phyloP scores from a whole-genome alignment of 2,113 vertebrate genomes.

The Protobothrops mucrosquamatus region DNA sequence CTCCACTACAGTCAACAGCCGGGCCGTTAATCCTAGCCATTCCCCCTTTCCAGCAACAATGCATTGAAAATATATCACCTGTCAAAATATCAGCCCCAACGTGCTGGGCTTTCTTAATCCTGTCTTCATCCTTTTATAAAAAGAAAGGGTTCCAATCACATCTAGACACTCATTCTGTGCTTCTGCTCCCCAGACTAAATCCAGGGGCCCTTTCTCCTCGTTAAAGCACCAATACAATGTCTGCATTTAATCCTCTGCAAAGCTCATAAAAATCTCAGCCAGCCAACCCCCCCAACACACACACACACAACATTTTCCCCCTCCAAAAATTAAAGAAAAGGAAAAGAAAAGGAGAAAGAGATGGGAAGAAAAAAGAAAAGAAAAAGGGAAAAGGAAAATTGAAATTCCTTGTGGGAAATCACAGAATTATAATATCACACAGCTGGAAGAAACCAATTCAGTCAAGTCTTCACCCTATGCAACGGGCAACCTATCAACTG shows the following conservation, averaged over 20 bases:
- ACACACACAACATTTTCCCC: background rate
- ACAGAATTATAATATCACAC: background rate
- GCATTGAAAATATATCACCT: background rate
- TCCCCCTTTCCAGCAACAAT: background rate
- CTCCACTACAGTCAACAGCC: background rate
- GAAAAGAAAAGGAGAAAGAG: background rate
- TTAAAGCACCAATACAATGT: background rate
- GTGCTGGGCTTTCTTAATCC: background rate
- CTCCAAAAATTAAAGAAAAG: background rate
- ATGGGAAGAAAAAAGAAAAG: background rate
- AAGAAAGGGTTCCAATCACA: rapidly evolving
- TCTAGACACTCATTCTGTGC: background rate
- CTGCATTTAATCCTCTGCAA: background rate
- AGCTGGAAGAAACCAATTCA: background rate
- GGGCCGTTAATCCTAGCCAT: background rate
- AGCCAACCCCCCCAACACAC: background rate
- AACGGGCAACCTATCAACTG: background rate
- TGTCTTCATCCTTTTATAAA: background rate
- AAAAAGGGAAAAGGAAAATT: background rate
- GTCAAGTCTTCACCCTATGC: background rate
- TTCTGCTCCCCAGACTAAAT: background rate
- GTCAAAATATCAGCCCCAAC: background rate
- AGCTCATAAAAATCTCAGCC: background rate
- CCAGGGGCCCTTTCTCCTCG: background rate
- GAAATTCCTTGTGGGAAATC: background rate